Evolutionary conservation across 2,113 vertebrate genomes (phyloP), one percentile per base, ranked within the genome.

Genomic region (Percina caprodes): DNA sequence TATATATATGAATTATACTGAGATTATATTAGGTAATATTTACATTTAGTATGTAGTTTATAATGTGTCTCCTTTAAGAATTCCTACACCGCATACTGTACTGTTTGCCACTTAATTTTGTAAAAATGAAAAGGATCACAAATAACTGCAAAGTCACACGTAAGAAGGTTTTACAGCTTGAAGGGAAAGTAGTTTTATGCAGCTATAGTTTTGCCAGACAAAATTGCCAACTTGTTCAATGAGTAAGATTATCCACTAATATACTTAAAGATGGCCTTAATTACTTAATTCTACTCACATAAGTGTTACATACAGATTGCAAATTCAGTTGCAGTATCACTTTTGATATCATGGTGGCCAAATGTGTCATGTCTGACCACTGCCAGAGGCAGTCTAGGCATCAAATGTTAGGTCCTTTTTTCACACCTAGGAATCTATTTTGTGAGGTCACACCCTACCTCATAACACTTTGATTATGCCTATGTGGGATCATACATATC

Each of bases 401-500:
- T 63, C 16, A 51, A 0, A 51, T 67, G 61, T 69, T 54, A n/a
- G n/a, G 6, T 77, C 10, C 12, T 23, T 79, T 79, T 68, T 75
- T 21, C 39, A 19, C 24, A 5, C 15, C 58, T 45, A 33, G 35
- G 33, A 76, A 48, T 56, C 15, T 51, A 21, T 67, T 80, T 74
- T 46, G 72, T 68, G 19, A 65, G 23, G 52, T 59, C 35, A 46
- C 39, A 52, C 19, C 35, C 51, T 55, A 3, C 70, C 12, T 83
- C 74, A 63, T 58, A 55, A 49, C 12, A 55, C 23, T 35, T 1
- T n/a, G 42, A 78, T 46, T 74, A 52, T 26, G 5, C 19, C 66
- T 48, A 69, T 72, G 46, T 71, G 10, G 8, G 26, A 77, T 74
- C 76, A 77, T 33, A 77, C 60, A 63, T 52, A 56, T 85, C 75